Evolutionary conservation across 1,140 invertebrate genomes (phyloP), one percentile per base, ranked within the genome.

Genomic region (Hylyphantes graminicola): DNA sequence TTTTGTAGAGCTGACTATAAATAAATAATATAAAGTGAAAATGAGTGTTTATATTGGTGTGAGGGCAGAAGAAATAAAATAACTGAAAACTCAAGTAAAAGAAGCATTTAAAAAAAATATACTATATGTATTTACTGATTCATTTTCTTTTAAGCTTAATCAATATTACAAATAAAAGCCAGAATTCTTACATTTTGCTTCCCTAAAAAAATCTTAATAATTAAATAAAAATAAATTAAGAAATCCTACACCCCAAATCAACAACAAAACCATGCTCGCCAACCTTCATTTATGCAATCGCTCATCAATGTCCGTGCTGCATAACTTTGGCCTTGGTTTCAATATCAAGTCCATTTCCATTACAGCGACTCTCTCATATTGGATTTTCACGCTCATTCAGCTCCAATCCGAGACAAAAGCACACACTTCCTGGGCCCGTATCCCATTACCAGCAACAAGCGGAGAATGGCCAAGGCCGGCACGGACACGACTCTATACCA

Each of bases 371-470:
- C 35, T 48, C 21, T 53, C 35, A 19, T 13, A 57, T 51, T 35
- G 53, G 57, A n/a, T 57, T 21, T 74, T 74, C 72, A 48, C 19
- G 72, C 72, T 74, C 72, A 74, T 74, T 74, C 72, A 74, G 21
- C 9, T 74, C 72, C 54, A 74, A 74, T 74, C 57, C 72, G 72
- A 57, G 72, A 74, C 51, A 74, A 74, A 21, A 19, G 19, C 72
- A 74, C 72, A 74, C 72, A 74, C 17, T 74, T 57, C 72, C 53
- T 21, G n/a, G 68, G 68, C 50, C 54, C 72, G n/a, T 74, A 21
- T 19, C 51, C 72, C 53, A 74, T 74, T 74, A 35, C 15, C 10
- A 70, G 35, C 12, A 61, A 57, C 72, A 74, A 55, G 51, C 35
- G 72, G 53, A 17, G 57, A 74, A 57, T 21, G 72, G 72, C 57